Base-by-base conservation (phyloP, 2,113 vertebrate genomes). In the Catagonus wagneri region DNA sequence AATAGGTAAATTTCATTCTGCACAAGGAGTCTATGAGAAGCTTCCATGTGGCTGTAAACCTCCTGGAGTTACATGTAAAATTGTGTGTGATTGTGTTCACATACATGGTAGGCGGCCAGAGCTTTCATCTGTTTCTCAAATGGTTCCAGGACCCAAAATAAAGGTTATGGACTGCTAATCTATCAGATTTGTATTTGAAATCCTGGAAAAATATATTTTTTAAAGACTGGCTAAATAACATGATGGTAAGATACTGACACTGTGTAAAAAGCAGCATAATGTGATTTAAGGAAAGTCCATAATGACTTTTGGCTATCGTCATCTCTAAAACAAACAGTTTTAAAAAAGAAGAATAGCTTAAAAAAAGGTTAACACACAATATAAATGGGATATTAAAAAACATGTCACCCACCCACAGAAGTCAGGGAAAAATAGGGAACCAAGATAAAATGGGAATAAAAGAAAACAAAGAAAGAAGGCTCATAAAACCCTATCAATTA, bases 341-440 rank as follows among this genome's bases (percentile, higher is more conserved):
- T 63, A 19, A 75, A 90, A 44, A 32, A 86, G 39, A 68, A 11
- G n/a, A 54, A 54, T 81, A 58, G 20, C 34, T 71, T 44, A 44
- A 44, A 44, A 34, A 71, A 66, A 52, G 27, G 29, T 52, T 39
- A 84, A 65, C 16, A 83, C 2, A 61, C 6, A 66, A 25, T 34
- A 88, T 75, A 80, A 83, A 54, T 39, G 7, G 9, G 79, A 80
- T n/a, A 66, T 58, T 90, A 39, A 88, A 76, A 60, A 71, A 32
- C 71, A 19, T 7, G 10, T 27, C 15, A 61, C 19, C 32, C 56
- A 52, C 4, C 0, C 23, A 60, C n/a, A 72, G 22, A 78, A 87
- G 34, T 17, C 27, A 83, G 61, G 44, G 65, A 76, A 56, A 65
- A n/a, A 27, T 36, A 44, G 61, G 50, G 29, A 52, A n/a, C 4